A percentile compares a stretch with the other conserved stretches of the same genome.
These are phyloP conservation scores for Oxyura jamaicensis DNA, from an alignment of 2,113 vertebrate species.

Conservation along the genomic window DNA sequence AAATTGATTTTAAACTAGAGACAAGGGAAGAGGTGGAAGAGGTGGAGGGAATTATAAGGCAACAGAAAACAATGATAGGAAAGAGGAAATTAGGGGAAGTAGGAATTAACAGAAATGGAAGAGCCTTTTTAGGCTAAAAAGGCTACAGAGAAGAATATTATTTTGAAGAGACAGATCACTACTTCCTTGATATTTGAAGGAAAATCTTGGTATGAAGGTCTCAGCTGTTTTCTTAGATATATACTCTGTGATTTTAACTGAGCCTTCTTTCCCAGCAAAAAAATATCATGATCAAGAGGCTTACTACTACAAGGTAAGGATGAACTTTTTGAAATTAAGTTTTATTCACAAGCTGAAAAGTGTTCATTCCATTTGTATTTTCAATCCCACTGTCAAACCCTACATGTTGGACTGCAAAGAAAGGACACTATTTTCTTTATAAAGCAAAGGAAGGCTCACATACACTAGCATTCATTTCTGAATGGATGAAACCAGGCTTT, in stretches of 20 bases:
- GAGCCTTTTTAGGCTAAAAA: neutral
- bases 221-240: neutral
- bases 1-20: neutral
- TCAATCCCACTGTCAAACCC: neutral
- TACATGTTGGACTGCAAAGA: neutral
- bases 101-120: neutral
- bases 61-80: neutral
- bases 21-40: neutral
- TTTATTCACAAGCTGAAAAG: neutral
- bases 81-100: neutral
- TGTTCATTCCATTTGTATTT: neutral
- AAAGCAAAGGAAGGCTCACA: neutral
- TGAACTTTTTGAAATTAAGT: neutral
- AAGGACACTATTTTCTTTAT: neutral
- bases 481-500: neutral
- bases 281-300: neutral
- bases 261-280: neutral
- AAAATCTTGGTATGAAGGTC: neutral
- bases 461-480: neutral
- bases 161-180: neutral
- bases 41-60: neutral
- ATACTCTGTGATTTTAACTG: neutral
- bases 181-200: neutral
- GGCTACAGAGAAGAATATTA: neutral
- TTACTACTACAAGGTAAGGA: neutral